Evolutionary conservation across 2,888 invertebrate genomes (phyloP).

Genomic region (Protonemura montana): DNA sequence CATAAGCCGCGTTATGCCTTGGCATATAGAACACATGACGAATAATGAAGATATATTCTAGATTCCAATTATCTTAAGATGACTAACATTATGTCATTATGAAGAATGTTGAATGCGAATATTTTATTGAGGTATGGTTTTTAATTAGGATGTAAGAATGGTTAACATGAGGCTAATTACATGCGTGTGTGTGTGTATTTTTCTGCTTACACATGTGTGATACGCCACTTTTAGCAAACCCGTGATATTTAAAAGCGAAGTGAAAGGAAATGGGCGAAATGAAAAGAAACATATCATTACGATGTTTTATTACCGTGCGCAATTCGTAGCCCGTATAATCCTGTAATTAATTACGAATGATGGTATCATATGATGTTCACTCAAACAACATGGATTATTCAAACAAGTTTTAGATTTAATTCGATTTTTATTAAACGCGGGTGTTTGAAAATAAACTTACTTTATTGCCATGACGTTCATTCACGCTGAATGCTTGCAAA

Average conservation of each 20-base stretch:
- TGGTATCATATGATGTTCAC: not conserved
- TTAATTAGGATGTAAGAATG: not conserved
- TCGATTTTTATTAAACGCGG: not conserved
- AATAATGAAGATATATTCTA: not conserved
- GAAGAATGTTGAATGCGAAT: not conserved
- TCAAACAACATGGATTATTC: not conserved
- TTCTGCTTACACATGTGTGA: no score
- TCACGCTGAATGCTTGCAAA: no score
- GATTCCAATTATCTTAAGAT: not conserved
- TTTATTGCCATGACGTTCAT: no score
- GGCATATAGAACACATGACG: not conserved
- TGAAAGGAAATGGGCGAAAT: not conserved
- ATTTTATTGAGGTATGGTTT: not conserved
- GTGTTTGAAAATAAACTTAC: no score
- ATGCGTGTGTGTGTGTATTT: not conserved
- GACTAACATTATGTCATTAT: slow-evolving; percentile 4
- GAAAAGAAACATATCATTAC: not conserved
- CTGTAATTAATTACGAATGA: not conserved
- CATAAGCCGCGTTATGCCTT: not conserved
- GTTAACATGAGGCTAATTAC: not conserved
- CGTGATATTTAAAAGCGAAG: not conserved
- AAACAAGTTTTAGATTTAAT: not conserved
- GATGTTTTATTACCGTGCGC: not conserved
- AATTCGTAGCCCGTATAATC: not conserved
- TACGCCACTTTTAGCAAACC: not conserved